These are phyloP conservation scores for Parotia lawesii DNA, from an alignment of 2,113 vertebrate species.

Conservation along the genomic window DNA sequence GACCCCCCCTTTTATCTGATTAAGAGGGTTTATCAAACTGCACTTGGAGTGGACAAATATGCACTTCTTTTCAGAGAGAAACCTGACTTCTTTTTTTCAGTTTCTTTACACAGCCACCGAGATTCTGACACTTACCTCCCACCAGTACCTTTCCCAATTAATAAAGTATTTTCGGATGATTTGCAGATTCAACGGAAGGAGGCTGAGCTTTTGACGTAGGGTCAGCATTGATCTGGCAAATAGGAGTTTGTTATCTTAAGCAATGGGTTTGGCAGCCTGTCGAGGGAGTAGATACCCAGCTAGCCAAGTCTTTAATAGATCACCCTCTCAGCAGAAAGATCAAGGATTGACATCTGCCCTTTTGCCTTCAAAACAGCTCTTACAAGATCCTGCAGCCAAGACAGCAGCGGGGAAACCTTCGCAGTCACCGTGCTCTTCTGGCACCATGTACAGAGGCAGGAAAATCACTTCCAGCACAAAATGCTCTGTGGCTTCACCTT, in stretches of 20 bases:
- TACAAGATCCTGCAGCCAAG: not conserved
- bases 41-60: not conserved
- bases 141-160: not conserved
- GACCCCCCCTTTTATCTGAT: not conserved
- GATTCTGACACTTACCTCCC: rapidly evolving
- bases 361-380: conserved; percentile 12
- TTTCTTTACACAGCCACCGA: not conserved
- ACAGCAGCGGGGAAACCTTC: not conserved
- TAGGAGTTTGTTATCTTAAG: not conserved
- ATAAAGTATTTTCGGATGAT: not conserved
- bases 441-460: not conserved
- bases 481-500: not conserved
- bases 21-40: not conserved
- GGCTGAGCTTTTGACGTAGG: not conserved
- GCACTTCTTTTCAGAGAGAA: not conserved
- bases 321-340: not conserved
- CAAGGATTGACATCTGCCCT: conserved; percentile 22
- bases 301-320: conserved; percentile 9
- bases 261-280: not conserved
- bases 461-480: not conserved
- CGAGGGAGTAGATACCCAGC: not conserved
- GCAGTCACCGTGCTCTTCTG: not conserved
- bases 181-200: not conserved
- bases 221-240: not conserved
- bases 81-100: not conserved